Conservation (phyloP, 2,113 vertebrate species). For the Typhlomys cinereus region DNA sequence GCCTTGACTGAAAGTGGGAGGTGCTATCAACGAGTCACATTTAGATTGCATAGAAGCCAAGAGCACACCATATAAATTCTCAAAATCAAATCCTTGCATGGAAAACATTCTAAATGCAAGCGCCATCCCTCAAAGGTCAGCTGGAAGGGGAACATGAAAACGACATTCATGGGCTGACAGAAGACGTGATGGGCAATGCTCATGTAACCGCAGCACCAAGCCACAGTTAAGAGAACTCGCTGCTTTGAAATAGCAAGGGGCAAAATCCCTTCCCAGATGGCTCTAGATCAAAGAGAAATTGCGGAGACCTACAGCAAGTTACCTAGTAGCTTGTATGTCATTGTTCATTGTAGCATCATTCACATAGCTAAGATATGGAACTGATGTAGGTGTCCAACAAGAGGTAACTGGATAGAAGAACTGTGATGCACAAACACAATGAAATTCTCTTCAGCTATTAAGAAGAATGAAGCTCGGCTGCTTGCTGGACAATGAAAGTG, state of each 20-base stretch:
- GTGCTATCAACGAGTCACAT: background rate
- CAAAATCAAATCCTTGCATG: background rate
- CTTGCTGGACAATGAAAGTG: background rate
- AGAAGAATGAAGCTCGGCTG: background rate
- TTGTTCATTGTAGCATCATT: background rate
- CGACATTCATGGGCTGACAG: accelerated
- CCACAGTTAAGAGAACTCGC: background rate
- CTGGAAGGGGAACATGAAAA: background rate
- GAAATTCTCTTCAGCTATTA: background rate
- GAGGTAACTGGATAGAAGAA: background rate
- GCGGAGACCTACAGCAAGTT: background rate
- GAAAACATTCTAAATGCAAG: background rate
- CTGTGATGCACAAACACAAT: background rate
- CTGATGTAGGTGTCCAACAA: background rate
- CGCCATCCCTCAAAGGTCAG: background rate
- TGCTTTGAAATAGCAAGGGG: background rate
- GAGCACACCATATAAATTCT: background rate
- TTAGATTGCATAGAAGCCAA: background rate
- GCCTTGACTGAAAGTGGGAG: background rate
- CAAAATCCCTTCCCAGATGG: background rate
- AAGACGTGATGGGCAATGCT: background rate
- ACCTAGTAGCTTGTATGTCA: too few species aligned
- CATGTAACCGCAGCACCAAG: background rate
- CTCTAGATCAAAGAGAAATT: slow-evolving; percentile 3
- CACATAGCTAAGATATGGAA: background rate